Conservation (phyloP, 2,113 vertebrate species). For the Procavia capensis region DNA sequence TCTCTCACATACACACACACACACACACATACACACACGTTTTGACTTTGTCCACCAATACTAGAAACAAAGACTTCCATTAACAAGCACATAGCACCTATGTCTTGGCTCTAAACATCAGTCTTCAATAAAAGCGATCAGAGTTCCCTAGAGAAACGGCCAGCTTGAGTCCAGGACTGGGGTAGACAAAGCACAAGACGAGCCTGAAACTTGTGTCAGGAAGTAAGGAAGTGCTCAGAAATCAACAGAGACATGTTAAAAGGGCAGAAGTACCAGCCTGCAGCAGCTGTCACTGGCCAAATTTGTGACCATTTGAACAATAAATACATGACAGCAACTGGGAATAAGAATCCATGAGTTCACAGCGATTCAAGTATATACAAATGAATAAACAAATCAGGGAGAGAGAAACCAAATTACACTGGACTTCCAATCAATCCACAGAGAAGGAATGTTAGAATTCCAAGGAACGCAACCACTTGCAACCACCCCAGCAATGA, state of each 20-base stretch:
- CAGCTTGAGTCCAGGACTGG: neutral
- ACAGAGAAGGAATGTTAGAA: neutral
- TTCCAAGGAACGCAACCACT: neutral
- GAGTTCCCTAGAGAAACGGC: neutral
- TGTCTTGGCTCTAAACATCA: neutral
- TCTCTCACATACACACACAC: neutral
- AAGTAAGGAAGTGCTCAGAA: neutral
- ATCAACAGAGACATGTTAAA: neutral
- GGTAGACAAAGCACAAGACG: neutral
- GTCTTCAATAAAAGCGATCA: neutral
- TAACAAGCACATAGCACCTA: neutral
- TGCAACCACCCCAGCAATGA: neutral
- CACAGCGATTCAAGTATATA: neutral
- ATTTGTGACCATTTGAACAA: neutral
- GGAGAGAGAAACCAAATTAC: neutral
- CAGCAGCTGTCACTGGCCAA: neutral
- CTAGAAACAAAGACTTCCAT: neutral
- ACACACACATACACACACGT: neutral
- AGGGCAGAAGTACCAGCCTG: neutral
- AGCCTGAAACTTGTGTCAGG: neutral
- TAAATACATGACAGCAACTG: neutral
- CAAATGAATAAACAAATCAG: neutral
- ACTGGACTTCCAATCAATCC: rapidly evolving
- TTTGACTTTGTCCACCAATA: neutral
- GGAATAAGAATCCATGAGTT: neutral